Evolutionary conservation across 2,113 vertebrate species (phyloP).

Genomic region (Spilogale gracilis): DNA sequence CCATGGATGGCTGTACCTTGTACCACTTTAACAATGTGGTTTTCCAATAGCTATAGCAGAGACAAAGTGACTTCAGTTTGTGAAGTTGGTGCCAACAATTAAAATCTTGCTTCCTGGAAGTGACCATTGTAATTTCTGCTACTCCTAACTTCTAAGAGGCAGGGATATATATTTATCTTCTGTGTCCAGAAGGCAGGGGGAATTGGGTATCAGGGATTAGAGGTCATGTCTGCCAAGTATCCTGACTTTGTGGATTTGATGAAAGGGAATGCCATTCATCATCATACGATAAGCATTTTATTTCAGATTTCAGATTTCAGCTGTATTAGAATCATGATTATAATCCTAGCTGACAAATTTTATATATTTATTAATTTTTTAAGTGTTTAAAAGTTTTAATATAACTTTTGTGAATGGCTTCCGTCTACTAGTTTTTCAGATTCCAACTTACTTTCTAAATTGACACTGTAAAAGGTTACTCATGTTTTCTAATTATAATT

Average conservation of each 20-base stretch:
- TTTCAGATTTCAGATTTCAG: background rate
- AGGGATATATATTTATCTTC: background rate
- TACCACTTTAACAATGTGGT: background rate
- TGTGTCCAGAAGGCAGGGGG: background rate
- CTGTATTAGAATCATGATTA: background rate
- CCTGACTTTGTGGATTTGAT: background rate
- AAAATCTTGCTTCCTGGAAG: background rate
- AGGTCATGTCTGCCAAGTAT: background rate
- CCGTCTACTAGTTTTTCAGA: background rate
- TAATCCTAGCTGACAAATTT: background rate
- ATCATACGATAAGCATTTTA: background rate
- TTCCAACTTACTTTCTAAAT: background rate
- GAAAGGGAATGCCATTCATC: background rate
- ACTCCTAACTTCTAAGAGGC: background rate
- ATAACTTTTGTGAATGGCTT: background rate
- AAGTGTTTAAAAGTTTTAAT: background rate
- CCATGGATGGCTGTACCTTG: rapidly evolving
- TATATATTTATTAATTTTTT: background rate
- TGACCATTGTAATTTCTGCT: background rate
- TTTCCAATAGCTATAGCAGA: background rate
- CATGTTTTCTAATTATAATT: background rate
- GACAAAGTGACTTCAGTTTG: background rate
- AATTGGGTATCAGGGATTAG: background rate
- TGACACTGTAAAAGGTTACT: background rate
- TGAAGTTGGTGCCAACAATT: no score